Conservation (phyloP, 1,140 invertebrate genomes). For the Drosophila busckii region DNA sequence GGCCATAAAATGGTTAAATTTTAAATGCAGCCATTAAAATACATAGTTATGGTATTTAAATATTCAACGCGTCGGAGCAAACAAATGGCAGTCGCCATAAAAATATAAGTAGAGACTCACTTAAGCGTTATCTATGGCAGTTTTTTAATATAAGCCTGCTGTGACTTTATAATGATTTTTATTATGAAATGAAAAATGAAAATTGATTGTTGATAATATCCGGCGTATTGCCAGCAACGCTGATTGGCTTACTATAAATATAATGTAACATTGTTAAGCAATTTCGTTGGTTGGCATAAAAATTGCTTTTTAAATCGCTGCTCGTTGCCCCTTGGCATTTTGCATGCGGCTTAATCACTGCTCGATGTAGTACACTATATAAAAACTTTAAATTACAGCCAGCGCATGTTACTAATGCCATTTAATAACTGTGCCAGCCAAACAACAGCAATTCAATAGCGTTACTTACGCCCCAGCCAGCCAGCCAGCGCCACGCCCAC, state of each 20-base stretch:
- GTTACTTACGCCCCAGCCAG: not conserved
- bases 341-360: slow-evolving; percentile 25
- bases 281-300: slow-evolving; percentile 18
- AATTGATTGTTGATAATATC: too few relatives aligned
- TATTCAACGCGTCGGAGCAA: too few relatives aligned
- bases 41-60: too few relatives aligned
- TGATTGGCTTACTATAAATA: not conserved
- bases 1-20: too few relatives aligned
- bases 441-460: not conserved
- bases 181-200: too few relatives aligned
- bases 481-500: not conserved
- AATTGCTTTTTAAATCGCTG: not conserved
- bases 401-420: slow-evolving; percentile 8
- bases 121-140: too few relatives aligned
- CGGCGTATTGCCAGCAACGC: not conserved
- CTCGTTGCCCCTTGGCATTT: not conserved
- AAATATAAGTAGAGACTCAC: too few relatives aligned
- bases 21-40: too few relatives aligned
- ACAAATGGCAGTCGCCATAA: too few relatives aligned
- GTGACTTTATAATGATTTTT: too few relatives aligned
- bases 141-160: too few relatives aligned
- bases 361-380: slow-evolving; percentile 10
- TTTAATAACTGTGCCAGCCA: slow-evolving; percentile 27
- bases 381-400: slow-evolving; percentile 31
- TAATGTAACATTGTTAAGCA: slow-evolving; percentile 5